Conservation (phyloP, 1,140 invertebrate genomes). For the Drosophila nebulosa region DNA sequence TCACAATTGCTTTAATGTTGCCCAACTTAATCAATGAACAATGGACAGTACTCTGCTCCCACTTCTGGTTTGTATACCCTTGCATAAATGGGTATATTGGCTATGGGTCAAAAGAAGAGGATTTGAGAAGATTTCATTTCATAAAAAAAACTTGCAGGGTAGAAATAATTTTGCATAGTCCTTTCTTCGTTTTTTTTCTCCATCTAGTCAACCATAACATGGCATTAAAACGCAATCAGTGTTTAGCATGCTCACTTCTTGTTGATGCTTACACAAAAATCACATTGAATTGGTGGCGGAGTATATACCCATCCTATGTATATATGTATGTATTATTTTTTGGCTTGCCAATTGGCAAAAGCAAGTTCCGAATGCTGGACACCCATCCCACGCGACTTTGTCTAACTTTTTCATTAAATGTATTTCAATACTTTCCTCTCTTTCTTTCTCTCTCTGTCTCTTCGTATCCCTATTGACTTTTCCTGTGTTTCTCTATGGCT, state of each 20-base stretch:
- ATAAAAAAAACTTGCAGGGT: neutral
- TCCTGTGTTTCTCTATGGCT: neutral
- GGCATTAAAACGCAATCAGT: constrained; percentile 76
- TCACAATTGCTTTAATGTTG: neutral
- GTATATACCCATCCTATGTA: neutral
- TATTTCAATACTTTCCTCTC: constrained; percentile 70
- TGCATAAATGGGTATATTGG: neutral
- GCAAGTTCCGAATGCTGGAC: constrained; percentile 31
- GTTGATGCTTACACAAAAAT: constrained; percentile 62
- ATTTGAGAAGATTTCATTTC: too few species aligned
- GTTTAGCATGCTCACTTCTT: constrained; percentile 63
- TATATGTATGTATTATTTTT: neutral
- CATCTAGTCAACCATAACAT: constrained; percentile 61
- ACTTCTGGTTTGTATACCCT: neutral
- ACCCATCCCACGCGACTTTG: constrained; percentile 45
- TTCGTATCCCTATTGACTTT: neutral
- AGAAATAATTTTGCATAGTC: neutral
- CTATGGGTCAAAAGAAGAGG: neutral
- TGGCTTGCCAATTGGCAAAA: constrained; percentile 15
- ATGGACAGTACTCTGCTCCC: neutral
- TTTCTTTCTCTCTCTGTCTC: neutral
- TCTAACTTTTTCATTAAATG: constrained; percentile 77
- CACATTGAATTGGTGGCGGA: constrained; percentile 52
- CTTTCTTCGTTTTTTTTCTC: constrained; percentile 1
- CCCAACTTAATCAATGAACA: neutral